A percentile compares a stretch with the other conserved stretches of the same genome.
Evolutionary conservation across 2,888 invertebrate genomes (phyloP).

Genomic region (Athrips mouffetella): DNA sequence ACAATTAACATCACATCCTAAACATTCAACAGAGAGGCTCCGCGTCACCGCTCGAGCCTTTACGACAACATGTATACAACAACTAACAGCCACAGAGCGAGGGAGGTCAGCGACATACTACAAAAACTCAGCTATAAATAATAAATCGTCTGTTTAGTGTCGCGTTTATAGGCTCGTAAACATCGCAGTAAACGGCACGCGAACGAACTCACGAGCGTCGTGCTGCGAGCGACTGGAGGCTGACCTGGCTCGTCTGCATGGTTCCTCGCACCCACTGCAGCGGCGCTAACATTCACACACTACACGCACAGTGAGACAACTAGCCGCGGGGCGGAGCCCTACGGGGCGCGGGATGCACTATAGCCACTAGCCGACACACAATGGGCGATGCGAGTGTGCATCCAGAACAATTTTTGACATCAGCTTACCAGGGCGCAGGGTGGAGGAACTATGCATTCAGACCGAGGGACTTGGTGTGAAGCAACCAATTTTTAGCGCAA

Average conservation of each 20-base stretch:
- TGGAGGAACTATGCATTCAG: slow-evolving; percentile 47
- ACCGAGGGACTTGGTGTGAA: not conserved
- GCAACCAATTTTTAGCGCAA: slow-evolving; percentile 8
- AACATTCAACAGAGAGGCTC: not conserved
- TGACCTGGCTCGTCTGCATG: slow-evolving; percentile 49
- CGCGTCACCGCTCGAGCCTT: not conserved
- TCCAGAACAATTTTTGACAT: slow-evolving; percentile 70
- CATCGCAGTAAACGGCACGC: not conserved
- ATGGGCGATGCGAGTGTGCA: slow-evolving; percentile 51
- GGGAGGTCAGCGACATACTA: slow-evolving; percentile 18
- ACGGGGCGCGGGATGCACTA: slow-evolving; percentile 65
- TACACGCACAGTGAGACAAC: slow-evolving; percentile 45
- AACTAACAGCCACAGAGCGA: slow-evolving; percentile 13
- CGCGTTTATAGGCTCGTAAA: slow-evolving; percentile 6
- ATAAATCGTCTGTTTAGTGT: slow-evolving; percentile 1
- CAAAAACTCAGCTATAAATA: slow-evolving; percentile 8
- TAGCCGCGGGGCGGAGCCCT: slow-evolving; percentile 29
- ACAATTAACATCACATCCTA: not conserved
- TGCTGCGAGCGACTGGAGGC: too few relatives aligned
- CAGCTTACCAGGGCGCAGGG: slow-evolving; percentile 35
- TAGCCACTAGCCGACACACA: slow-evolving; percentile 43
- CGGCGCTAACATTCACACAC: slow-evolving; percentile 28
- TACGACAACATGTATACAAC: not conserved
- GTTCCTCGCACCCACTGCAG: slow-evolving; percentile 51
- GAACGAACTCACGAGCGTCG: too few relatives aligned